Evolutionary conservation across 2,797 vertebrate species (phyloP), one percentile per base, ranked within the genome.

Genomic region (Amblyopsis hoosieri): DNA sequence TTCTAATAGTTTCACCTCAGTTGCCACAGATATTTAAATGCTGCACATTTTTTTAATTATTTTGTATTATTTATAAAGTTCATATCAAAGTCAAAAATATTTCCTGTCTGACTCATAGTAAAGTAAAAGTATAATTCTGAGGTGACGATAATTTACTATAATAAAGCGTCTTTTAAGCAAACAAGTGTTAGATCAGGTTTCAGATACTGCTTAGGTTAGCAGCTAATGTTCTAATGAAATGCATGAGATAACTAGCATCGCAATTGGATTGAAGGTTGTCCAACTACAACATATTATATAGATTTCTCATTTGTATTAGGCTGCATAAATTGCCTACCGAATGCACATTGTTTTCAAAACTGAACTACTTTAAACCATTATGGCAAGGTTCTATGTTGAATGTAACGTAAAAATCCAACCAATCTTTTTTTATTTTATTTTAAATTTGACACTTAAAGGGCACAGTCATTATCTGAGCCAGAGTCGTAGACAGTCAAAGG

Each of bases 351-450:
- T 37, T n/a, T 37, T 69, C 51, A 45, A 75, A 81, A 62, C 75
- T 45, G 46, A 45, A 57, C 74, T 69, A 57, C 66, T 74, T 78
- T 62, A 56, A 72, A 72, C 72, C 57, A 46, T 67, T 14, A 52
- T 45, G 14, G 49, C 0, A 52, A 58, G 31, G 78, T 84, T 85
- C 83, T 79, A 84, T 83, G 79, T 79, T 71, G 64, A 82, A 64
- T 59, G 76, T 59, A 69, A 13, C 17, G 68, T 11, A 48, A 51
- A 82, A 79, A 71, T 81, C 77, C 60, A 84, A 84, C 83, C 60
- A 84, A 84, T 82, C 84, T 83, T 85, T 88, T 83, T 86, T 78
- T 79, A 72, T 71, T 82, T 88, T 85, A 79, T 64, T 66, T 64
- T 71, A 77, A 29, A 29, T 82, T 72, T 68, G 76, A 78, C 82